Base-by-base conservation (phyloP, 2,113 vertebrate genomes). In the Mustelus asterias region DNA sequence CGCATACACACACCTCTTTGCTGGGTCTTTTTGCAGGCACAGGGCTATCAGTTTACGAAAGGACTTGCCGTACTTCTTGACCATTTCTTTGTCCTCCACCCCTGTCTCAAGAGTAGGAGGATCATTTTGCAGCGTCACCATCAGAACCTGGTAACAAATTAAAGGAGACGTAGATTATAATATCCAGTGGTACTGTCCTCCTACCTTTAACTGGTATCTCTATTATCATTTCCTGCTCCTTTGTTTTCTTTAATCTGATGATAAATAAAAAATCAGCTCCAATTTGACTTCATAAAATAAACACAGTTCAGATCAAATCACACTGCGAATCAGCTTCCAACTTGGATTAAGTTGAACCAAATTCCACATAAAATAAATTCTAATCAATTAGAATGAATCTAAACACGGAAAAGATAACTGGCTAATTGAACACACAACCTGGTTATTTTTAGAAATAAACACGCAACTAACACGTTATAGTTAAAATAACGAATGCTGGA, bases 21-120 rank as follows among this genome's bases (percentile, higher is more conserved):
- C 98, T 97, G 99, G 99, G 97, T 99, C 99, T 98, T 99, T 99
- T 97, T 99, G 99, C 98, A 99, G 99, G 98, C 99, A 99, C 98
- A 99, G 98, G 90, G 98, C 98, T 97, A 99, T 99, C 96, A 99
- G 97, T 97, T 99, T 99, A 97, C 99, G 98, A 97, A 99, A 99
- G 63, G 99, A 99, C 97, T 99, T 99, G 96, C 99, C 99, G 24
- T 99, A 99, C 97, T 98, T 99, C 97, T 99, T 99, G 93, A 99
- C 98, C 98, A 98, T 98, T 96, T 99, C 99, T 97, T 99, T 99
- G 97, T 99, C 99, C 96, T 99, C 99, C 85, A 99, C 97, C 18
- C 99, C 99, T 0, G 99, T 99, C 97, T 99, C 99, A 97, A 99
- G 97, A 95, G 98, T 98, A 65, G 99, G 99, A 29, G 99, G 99